These are phyloP conservation scores for Cyprinus carpio DNA, from an alignment of 2,113 vertebrate species.

Conservation along the genomic window DNA sequence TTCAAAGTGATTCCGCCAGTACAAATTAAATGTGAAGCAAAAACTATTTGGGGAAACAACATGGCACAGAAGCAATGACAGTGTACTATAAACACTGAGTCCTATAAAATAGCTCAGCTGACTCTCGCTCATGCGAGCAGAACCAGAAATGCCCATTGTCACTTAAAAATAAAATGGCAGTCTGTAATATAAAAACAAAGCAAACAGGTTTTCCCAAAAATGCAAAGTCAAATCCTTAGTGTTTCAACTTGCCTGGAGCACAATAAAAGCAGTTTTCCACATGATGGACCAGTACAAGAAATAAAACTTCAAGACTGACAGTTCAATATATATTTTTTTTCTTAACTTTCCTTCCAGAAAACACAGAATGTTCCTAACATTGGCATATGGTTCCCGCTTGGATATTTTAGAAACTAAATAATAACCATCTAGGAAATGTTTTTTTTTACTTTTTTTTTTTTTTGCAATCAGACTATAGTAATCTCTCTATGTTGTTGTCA, in stretches of 20 bases:
- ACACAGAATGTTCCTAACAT: neutral
- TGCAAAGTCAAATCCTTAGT: neutral
- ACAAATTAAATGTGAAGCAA: constrained; percentile 43
- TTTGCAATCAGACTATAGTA: too few species aligned
- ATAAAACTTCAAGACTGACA: neutral
- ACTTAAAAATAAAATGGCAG: neutral
- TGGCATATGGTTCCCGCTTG: neutral
- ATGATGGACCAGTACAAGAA: neutral
- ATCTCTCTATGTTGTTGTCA: neutral
- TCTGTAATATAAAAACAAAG: constrained; percentile 36
- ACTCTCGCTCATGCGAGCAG: constrained; percentile 2
- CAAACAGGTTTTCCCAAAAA: neutral
- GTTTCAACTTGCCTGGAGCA: neutral
- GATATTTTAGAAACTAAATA: neutral
- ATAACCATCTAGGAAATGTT: neutral
- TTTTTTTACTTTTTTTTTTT: too few species aligned
- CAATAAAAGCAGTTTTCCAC: neutral
- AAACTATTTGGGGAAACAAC: constrained; percentile 31
- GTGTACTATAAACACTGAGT: constrained; percentile 43
- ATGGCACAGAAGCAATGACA: constrained; percentile 41
- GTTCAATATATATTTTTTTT: neutral
- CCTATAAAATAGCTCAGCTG: constrained; percentile 28
- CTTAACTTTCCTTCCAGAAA: neutral
- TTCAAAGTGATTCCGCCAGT: constrained; percentile 45
- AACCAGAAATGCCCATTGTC: constrained; percentile 24